A percentile compares a stretch with the other conserved stretches of the same genome.
Conservation (phyloP, 1,140 invertebrate genomes). For the Brachionus rubens region DNA sequence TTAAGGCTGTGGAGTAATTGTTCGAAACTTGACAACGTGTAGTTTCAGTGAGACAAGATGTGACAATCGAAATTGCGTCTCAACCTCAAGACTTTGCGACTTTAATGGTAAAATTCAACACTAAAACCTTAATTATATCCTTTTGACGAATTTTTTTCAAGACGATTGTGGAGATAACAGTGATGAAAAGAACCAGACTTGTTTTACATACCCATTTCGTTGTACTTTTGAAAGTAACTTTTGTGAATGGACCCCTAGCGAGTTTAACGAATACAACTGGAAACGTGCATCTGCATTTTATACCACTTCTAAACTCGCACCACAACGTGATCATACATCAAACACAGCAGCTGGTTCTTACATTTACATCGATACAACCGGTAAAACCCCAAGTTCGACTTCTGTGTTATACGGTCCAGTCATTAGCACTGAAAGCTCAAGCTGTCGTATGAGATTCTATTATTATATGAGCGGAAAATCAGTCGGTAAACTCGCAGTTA, state of each 20-base stretch:
- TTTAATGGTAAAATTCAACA: background rate
- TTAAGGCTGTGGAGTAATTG: background rate
- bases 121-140: too few relatives aligned
- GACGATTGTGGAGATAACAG: conserved; percentile 58
- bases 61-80: conserved; percentile 46
- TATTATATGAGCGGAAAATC: conserved; percentile 57
- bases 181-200: conserved; percentile 52
- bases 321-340: conserved; percentile 37
- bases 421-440: conserved; percentile 47
- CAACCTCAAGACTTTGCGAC: background rate
- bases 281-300: background rate
- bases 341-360: conserved; percentile 40
- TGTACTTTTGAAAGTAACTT: conserved; percentile 54
- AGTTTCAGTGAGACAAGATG: conserved; percentile 51
- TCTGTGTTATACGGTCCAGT: conserved; percentile 33
- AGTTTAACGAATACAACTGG: conserved; percentile 8
- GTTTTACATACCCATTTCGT: conserved; percentile 1
- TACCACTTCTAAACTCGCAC: background rate
- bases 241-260: conserved; percentile 51
- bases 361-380: conserved; percentile 49
- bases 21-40: conserved; percentile 46
- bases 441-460: conserved; percentile 52
- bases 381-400: background rate
- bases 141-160: background rate
- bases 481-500: conserved; percentile 51